Conservation (phyloP, 2,113 vertebrate species). For the Eonycteris spelaea region DNA sequence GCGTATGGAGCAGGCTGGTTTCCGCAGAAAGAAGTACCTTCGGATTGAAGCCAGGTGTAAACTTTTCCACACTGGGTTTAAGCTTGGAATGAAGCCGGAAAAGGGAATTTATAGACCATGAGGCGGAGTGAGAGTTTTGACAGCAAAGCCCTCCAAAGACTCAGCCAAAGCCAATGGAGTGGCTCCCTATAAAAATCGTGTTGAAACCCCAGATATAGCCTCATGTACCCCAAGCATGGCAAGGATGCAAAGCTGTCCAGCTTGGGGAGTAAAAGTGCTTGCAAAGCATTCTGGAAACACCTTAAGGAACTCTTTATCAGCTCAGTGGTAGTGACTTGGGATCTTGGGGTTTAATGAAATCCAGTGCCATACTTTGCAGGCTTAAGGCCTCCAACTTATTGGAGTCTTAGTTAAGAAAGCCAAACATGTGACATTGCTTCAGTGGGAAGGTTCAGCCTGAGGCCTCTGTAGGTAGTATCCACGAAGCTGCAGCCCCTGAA, state of each 20-base stretch:
- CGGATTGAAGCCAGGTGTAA: not conserved
- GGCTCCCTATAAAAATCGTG: not conserved
- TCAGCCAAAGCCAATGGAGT: not conserved
- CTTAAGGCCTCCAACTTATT: not conserved
- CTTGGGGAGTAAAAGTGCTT: not conserved
- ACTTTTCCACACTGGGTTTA: not conserved
- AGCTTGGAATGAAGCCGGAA: not conserved
- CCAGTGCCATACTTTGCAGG: not conserved
- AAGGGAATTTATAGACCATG: not conserved
- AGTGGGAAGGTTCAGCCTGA: accelerated
- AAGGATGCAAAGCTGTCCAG: not conserved
- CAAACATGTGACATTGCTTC: not conserved
- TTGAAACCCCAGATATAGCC: not conserved
- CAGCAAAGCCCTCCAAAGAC: not conserved
- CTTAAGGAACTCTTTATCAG: not conserved
- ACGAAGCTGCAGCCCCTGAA: accelerated
- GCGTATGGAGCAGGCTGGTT: not conserved
- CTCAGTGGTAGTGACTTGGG: not conserved
- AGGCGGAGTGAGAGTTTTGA: not conserved
- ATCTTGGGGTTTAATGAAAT: not conserved
- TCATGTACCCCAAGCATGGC: accelerated
- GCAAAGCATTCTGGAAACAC: not conserved
- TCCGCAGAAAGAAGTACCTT: conserved; percentile 31
- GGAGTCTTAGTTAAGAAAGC: not conserved
- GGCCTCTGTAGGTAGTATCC: no score